Evolutionary conservation across 1,140 invertebrate species (phyloP), one percentile per base, ranked within the genome.

Genomic region (Sitophilus oryzae): DNA sequence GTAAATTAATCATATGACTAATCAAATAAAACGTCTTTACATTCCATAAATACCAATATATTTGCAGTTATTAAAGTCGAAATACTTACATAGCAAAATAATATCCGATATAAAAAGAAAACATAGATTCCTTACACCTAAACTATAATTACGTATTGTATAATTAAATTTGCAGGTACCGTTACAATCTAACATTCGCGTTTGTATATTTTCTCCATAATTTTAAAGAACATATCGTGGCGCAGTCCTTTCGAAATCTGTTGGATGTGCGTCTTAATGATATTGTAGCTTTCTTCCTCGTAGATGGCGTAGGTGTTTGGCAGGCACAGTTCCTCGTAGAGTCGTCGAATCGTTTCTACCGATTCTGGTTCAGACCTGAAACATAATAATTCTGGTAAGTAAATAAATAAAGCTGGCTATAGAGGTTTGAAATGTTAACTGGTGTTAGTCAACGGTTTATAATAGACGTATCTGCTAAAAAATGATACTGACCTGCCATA

Each of bases 241-340:
- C 88, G 86, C n/a, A 92, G 73, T 18, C 86, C 86, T 35, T 85
- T 79, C 1, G 87, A 89, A 59, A 90, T 82, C 72, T 91, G 88
- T 68, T 91, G 86, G 64, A 93, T 91, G 70, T 89, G 88, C 3
- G 83, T 89, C 51, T 80, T 82, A 62, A 92, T 84, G 54, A 89
- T 74, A 68, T 90, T 88, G 62, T 88, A 90, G 21, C 81, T 88
- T 59, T 88, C 82, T 71, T 94, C 89, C 76, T 96, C 93, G 62
- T 90, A 96, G 16, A 85, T 81, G 0, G 80, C 76, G 68, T 88
- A 96, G 0, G 85, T 84, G 34, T 84, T 79, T 19, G 84, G 80
- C 16, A 96, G 66, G 54, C 85, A 80, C 1, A 96, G 70, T 58
- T 93, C 84, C 63, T 85, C 80, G 66, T 91, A 96, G 1, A 96